Evolutionary conservation across 2,113 vertebrate genomes (phyloP).

Genomic region (Elephas maximus): DNA sequence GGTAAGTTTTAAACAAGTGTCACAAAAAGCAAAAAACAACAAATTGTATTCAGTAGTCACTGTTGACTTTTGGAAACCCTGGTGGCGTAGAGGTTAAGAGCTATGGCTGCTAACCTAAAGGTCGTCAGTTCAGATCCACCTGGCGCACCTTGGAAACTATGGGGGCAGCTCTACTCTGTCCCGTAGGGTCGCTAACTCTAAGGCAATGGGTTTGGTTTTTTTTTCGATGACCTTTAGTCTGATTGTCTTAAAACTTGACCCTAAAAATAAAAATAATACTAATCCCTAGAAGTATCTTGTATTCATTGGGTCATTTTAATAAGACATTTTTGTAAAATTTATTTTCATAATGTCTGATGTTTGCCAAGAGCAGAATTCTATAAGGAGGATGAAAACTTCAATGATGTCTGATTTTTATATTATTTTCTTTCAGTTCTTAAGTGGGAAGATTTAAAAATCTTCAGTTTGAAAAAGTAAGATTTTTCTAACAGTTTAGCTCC

Average conservation of each 20-base stretch:
- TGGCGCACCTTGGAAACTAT: too few relatives aligned
- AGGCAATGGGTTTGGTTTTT: too few relatives aligned
- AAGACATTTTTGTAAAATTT: slow-evolving; percentile 1
- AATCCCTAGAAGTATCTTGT: not conserved
- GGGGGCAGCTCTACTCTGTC: too few relatives aligned
- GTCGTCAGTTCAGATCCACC: too few relatives aligned
- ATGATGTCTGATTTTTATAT: not conserved
- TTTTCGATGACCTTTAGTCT: not conserved
- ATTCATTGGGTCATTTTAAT: slow-evolving; percentile 28
- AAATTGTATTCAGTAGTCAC: not conserved
- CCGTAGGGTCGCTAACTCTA: too few relatives aligned
- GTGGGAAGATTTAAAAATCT: slow-evolving; percentile 20
- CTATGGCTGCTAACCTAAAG: too few relatives aligned
- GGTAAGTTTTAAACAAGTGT: slow-evolving; percentile 29
- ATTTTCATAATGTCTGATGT: not conserved
- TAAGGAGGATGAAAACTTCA: not conserved
- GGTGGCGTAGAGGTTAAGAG: too few relatives aligned
- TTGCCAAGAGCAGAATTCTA: not conserved
- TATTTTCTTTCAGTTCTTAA: slow-evolving; percentile 58
- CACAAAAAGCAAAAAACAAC: not conserved
- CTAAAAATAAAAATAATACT: slow-evolving; percentile 18
- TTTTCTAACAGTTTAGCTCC: slow-evolving; percentile 36
- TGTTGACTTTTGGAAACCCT: not conserved
- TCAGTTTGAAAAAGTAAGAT: slow-evolving; percentile 22
- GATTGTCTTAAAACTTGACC: slow-evolving; percentile 12